These are phyloP conservation scores for Okamejei kenojei DNA, from an alignment of 2,797 vertebrate species.

Conservation along the genomic window DNA sequence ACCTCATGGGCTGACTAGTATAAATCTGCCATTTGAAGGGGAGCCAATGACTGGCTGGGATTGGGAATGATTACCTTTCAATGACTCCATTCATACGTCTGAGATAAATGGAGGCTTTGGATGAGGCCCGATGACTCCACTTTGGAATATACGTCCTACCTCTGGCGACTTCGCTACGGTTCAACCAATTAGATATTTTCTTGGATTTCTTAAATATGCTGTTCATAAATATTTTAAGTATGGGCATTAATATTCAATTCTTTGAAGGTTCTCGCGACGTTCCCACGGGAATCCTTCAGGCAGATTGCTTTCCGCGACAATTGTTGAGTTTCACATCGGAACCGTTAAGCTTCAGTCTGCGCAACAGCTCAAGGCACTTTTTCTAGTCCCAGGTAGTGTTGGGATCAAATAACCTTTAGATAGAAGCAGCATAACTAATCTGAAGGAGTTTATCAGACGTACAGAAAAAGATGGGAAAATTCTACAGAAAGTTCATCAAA, in stretches of 20 bases:
- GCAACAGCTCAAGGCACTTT: background rate
- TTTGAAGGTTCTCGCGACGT: background rate
- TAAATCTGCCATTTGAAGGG: too few relatives aligned
- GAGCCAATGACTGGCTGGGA: background rate
- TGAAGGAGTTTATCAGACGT: background rate
- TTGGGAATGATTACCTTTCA: background rate
- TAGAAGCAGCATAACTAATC: background rate
- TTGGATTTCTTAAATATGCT: background rate
- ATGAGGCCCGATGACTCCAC: too few relatives aligned
- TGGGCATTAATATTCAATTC: background rate
- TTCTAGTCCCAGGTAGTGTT: background rate
- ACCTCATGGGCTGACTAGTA: too few relatives aligned
- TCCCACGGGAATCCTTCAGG: background rate
- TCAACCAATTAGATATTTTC: background rate
- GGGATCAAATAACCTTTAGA: background rate
- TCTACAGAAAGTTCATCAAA: background rate
- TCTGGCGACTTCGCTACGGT: background rate
- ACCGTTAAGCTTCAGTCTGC: too few relatives aligned
- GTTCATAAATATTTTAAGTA: constrained; percentile 19
- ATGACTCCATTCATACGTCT: background rate
- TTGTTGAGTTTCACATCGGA: background rate
- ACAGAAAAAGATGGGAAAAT: background rate
- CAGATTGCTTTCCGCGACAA: background rate
- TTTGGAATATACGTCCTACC: background rate
- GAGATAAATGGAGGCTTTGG: background rate